Evolutionary conservation across 2,797 vertebrate species (phyloP), one percentile per base, ranked within the genome.

Genomic region (Furcifer pardalis): DNA sequence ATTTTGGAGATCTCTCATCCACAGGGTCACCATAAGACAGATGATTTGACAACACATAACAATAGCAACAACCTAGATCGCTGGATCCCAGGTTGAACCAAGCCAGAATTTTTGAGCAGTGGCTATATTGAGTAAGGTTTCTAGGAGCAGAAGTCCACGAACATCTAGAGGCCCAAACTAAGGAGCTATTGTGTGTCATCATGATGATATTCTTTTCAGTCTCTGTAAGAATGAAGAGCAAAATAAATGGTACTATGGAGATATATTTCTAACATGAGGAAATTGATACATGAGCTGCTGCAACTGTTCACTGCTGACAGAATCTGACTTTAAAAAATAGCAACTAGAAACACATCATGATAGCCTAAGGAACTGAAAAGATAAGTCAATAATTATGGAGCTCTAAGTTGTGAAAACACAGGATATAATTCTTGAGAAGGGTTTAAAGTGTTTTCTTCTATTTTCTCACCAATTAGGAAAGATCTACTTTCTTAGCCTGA

Each of bases 361-460:
- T 82, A 88, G 86, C 91, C 89, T 79, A 13, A 89, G 44, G 56
- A 92, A 82, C 89, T 89, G 69, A 86, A 93, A 91, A 60, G 69
- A 90, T 94, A 95, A 97, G 95, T 95, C 94, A 95, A 94, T 95
- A 95, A 93, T 95, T 95, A 94, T 93, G 93, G 95, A 93, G 89
- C 90, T 94, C 95, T 96, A 94, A 95, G 94, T 91, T 93, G 92
- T 89, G 94, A 96, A 96, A 97, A 97, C 94, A 95, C 90, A 95
- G 89, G 89, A 81, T 66, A 79, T 87, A 97, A 91, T 95, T 88
- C 93, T 92, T 89, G 87, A 94, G 92, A 90, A 88, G 95, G 93
- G 88, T 87, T 92, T 91, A 89, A 91, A 93, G 93, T 90, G 89
- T 94, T 93, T 95, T 94, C 91, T 93, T 95, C 91, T 95, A 89